phyloP scores from a whole-genome alignment of 30 jellyfish, hydroid and myxozoan genomes.

The Cassiopea andromeda region DNA sequence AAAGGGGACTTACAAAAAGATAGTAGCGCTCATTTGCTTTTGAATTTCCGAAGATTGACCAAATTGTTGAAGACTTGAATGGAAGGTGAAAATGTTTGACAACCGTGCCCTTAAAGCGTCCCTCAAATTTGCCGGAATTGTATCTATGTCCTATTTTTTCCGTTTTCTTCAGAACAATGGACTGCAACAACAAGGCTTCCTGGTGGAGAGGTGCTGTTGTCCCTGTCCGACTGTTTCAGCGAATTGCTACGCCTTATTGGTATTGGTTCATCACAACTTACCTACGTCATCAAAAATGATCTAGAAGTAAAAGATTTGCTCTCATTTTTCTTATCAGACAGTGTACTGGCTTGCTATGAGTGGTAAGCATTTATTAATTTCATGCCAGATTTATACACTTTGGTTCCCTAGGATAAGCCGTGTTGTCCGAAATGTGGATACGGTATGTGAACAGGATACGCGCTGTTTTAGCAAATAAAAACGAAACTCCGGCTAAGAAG shows the following conservation, averaged over 20 bases:
- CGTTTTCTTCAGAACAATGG: conserved; percentile 73
- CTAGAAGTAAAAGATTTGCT: conserved; percentile 79
- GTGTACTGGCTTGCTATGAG: conserved; percentile 94
- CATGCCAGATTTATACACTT: not conserved
- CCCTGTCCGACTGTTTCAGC: conserved; percentile 77
- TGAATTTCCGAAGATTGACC: too few relatives aligned
- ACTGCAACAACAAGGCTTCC: conserved; percentile 64
- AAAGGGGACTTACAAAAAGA: too few relatives aligned
- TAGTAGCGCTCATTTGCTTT: too few relatives aligned
- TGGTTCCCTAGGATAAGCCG: not conserved
- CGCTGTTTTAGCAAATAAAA: too few relatives aligned
- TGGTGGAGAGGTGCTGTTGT: conserved; percentile 94
- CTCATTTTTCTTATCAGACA: conserved; percentile 92
- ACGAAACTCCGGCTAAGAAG: too few relatives aligned
- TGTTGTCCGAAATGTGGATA: not conserved
- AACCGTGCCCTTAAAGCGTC: too few relatives aligned
- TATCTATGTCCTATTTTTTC: too few relatives aligned
- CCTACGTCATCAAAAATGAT: conserved; percentile 79
- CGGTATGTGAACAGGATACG: too few relatives aligned
- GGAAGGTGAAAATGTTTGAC: too few relatives aligned
- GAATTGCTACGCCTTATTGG: conserved; percentile 81
- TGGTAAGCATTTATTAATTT: conserved; percentile 38
- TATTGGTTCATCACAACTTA: conserved; percentile 84
- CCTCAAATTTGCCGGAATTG: too few relatives aligned
- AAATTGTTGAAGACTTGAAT: too few relatives aligned